Percentiles rank a stretch among this genome's conserved stretches.
Evolutionary conservation across 2,113 vertebrate genomes (phyloP).

Genomic region (Hippocampus mohnikei): DNA sequence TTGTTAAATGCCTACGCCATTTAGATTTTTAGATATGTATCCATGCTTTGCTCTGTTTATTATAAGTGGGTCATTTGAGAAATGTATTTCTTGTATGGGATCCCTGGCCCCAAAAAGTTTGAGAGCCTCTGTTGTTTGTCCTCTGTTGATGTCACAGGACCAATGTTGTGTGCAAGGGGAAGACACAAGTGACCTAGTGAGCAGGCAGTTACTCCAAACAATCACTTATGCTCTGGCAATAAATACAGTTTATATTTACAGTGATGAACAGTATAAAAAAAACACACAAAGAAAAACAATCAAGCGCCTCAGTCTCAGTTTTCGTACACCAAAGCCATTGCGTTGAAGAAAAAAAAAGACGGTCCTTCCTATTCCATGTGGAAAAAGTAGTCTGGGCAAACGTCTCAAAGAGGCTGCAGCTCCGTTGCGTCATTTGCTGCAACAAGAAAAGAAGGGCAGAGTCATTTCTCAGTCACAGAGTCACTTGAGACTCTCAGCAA

Average conservation of each 20-base stretch:
- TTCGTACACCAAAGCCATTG: neutral
- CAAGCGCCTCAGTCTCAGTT: neutral
- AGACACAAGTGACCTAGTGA: neutral
- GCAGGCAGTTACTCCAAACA: neutral
- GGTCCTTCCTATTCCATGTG: neutral
- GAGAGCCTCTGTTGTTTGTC: neutral
- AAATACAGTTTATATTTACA: slow-evolving; percentile 52
- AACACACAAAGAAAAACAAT: neutral
- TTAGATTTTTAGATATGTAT: too few relatives aligned
- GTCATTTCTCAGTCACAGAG: slow-evolving; percentile 2
- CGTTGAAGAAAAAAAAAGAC: neutral
- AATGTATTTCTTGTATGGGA: too few relatives aligned
- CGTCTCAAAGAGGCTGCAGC: slow-evolving; percentile 51
- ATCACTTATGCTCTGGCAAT: slow-evolving; percentile 26
- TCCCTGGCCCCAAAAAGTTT: too few relatives aligned
- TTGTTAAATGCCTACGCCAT: too few relatives aligned
- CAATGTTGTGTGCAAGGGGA: neutral
- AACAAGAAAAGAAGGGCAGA: slow-evolving; percentile 1
- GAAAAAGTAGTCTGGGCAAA: neutral
- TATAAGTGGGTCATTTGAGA: too few relatives aligned
- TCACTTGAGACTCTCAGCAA: neutral
- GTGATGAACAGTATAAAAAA: neutral
- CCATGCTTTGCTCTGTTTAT: too few relatives aligned
- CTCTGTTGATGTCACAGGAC: neutral
- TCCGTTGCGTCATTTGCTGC: slow-evolving; percentile 58